These are phyloP conservation scores for Watsonalla binaria DNA, from an alignment of 2,888 invertebrate species.

Conservation along the genomic window DNA sequence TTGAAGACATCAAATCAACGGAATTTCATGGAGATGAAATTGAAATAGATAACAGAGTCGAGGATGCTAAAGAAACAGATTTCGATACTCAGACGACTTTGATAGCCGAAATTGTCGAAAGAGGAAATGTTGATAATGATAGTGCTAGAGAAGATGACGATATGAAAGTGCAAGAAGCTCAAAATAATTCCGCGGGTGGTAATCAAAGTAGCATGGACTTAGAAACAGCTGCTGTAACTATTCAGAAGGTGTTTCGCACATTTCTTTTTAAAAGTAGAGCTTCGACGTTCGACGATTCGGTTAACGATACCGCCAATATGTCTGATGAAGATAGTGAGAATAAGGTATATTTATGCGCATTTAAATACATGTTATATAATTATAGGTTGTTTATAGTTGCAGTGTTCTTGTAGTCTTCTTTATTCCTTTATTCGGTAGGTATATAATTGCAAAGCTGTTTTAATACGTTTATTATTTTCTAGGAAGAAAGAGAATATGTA, in stretches of 20 bases:
- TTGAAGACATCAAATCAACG: background rate
- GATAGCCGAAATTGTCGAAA: background rate
- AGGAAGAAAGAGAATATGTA: slow-evolving; percentile 45
- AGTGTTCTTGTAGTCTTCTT: too few species aligned
- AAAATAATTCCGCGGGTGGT: slow-evolving; percentile 7
- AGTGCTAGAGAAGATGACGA: background rate
- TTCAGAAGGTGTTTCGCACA: slow-evolving; percentile 76
- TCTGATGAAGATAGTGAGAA: slow-evolving; percentile 40
- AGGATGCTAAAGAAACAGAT: too few species aligned
- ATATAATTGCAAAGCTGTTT: background rate
- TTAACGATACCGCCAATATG: slow-evolving; percentile 43
- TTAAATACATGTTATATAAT: too few species aligned
- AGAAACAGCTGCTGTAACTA: slow-evolving; percentile 76
- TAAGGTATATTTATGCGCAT: slow-evolving; percentile 31
- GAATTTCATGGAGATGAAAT: background rate
- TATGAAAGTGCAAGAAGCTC: background rate
- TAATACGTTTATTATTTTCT: slow-evolving; percentile 26
- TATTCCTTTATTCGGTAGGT: background rate
- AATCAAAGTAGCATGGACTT: slow-evolving; percentile 56
- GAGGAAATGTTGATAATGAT: background rate
- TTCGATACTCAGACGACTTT: background rate
- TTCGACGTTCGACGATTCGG: slow-evolving; percentile 59
- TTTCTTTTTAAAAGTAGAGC: slow-evolving; percentile 69
- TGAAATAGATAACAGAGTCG: background rate
- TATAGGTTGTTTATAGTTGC: too few species aligned